Evolutionary conservation across 1,140 invertebrate species (phyloP), one percentile per base, ranked within the genome.

Genomic region (Drosophila willistoni): DNA sequence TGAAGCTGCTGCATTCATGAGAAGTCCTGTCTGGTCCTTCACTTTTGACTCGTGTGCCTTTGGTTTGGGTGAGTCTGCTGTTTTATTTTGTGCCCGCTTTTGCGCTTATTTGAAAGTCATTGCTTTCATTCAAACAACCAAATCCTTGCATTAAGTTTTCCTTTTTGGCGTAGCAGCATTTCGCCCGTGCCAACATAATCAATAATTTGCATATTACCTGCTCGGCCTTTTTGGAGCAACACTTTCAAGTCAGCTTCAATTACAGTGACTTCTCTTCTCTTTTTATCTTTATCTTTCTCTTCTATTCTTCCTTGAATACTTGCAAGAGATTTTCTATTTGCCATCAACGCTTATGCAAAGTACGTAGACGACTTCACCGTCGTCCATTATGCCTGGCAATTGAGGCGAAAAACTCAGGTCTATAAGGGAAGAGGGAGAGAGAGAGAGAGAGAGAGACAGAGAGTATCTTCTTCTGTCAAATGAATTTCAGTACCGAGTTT

Each of bases 311-410:
- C 51, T 7, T 34, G 51, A 78, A 71, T 79, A 51, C 17, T 51
- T 51, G 44, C 44, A 80, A 76, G 69, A 72, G 72, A 69, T 83
- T 87, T 79, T 87, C 72, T 89, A 69, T 89, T 86, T 87, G 73
- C 67, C 73, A 67, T 60, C 73, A 63, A 59, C 81, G 83, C 84
- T 83, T 84, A 83, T 73, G 79, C 82, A 79, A 87, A 85, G 81
- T 61, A 22, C 17, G 13, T 67, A 76, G 66, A 77, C 73, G 73
- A 17, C 56, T 51, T 55, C 10, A 51, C 14, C 44, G 44, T 17
- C 44, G 64, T 71, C 84, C 73, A 89, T 87, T 87, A 83, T 87
- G 83, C 84, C 79, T 82, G 68, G 63, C 78, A 83, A 87, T 80
- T 69, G 83, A 87, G 83, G 83, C 83, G 80, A 65, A 77, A 74